A percentile compares a stretch with the other conserved stretches of the same genome.
Conservation (phyloP, 2,113 vertebrate species). For the Trachemys scripta region DNA sequence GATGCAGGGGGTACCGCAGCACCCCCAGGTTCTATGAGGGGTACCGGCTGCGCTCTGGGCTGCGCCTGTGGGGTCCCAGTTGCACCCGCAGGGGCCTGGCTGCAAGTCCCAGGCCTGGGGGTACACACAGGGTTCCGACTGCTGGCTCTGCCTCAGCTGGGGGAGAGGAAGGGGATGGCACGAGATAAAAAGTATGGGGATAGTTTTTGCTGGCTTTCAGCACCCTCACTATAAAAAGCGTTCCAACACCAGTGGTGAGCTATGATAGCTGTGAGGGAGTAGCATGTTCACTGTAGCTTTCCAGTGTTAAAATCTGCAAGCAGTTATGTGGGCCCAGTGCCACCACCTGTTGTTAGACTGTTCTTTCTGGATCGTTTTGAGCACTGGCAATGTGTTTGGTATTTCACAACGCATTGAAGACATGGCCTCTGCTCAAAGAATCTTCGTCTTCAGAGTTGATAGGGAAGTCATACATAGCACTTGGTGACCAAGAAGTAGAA, state of each 20-base stretch:
- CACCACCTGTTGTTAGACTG: not conserved
- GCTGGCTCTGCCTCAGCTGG: no score
- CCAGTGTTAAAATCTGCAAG: not conserved
- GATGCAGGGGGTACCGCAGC: no score
- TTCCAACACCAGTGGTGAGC: not conserved
- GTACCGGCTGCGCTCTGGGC: no score
- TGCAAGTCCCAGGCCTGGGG: no score
- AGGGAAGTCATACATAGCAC: not conserved
- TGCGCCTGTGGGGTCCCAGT: no score
- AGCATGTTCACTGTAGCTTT: not conserved
- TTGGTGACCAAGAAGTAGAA: not conserved
- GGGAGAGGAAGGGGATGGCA: no score
- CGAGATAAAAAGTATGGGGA: no score
- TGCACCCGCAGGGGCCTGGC: no score
- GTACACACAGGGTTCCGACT: no score
- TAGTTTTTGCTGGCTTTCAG: no score
- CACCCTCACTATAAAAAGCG: no score
- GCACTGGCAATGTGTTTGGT: not conserved
- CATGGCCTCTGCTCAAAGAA: not conserved
- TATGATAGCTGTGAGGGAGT: not conserved
- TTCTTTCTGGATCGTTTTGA: not conserved
- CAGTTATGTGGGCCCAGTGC: not conserved
- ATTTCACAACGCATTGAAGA: not conserved
- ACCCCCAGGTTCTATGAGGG: no score
- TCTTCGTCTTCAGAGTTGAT: not conserved